phyloP scores from a whole-genome alignment of 2,113 vertebrate genomes.

The Dipodomys stephensi region DNA sequence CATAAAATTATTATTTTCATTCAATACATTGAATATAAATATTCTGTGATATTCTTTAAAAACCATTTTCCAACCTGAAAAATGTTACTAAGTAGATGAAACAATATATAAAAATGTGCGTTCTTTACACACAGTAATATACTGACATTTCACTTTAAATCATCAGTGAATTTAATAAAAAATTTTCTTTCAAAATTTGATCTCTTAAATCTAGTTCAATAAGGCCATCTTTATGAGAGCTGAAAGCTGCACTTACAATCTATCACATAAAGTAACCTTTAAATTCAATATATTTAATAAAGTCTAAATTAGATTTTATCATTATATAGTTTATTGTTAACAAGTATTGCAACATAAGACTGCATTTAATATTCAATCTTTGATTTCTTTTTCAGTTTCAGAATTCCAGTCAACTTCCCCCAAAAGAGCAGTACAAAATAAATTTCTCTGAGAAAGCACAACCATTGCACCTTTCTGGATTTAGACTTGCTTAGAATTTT shows the following conservation, averaged over 20 bases:
- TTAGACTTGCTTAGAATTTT: slow-evolving; percentile 67
- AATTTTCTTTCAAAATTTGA: slow-evolving; percentile 71
- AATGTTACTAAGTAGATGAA: slow-evolving; percentile 60
- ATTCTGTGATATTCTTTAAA: slow-evolving; percentile 56
- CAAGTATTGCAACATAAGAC: slow-evolving; percentile 64
- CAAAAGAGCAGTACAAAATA: slow-evolving; percentile 63
- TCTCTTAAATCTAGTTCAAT: slow-evolving; percentile 74
- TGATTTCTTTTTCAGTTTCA: slow-evolving; percentile 70
- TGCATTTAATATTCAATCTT: slow-evolving; percentile 71
- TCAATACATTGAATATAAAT: slow-evolving; percentile 55
- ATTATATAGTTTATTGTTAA: slow-evolving; percentile 78
- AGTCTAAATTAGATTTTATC: slow-evolving; percentile 76
- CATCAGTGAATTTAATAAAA: slow-evolving; percentile 69
- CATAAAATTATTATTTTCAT: slow-evolving; percentile 60
- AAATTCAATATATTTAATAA: slow-evolving; percentile 73
- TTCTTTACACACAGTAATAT: slow-evolving; percentile 73
- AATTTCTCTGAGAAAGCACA: slow-evolving; percentile 51
- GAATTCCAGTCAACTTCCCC: slow-evolving; percentile 48
- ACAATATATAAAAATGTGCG: slow-evolving; percentile 70
- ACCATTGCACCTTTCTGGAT: background rate
- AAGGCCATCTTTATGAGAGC: slow-evolving; percentile 72
- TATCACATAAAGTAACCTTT: slow-evolving; percentile 77
- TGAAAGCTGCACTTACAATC: slow-evolving; percentile 60
- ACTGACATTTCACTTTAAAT: slow-evolving; percentile 73
- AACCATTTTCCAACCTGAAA: slow-evolving; percentile 61